Evolutionary conservation across 2,113 vertebrate genomes (phyloP).

Genomic region (Haplochromis burtoni): DNA sequence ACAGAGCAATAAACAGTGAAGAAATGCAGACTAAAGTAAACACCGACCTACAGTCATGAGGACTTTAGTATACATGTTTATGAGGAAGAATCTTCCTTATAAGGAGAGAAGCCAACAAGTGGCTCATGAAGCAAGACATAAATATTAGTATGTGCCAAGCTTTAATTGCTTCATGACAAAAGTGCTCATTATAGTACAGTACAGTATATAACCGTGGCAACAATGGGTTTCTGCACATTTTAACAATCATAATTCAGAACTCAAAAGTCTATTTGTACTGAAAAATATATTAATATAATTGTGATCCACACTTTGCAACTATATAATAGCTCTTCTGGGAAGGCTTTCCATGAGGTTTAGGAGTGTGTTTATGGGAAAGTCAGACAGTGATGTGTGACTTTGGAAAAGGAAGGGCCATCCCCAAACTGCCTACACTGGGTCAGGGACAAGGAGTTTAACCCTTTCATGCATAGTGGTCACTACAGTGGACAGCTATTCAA

Average conservation of each 20-base stretch:
- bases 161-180: background rate
- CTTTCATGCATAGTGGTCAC: background rate
- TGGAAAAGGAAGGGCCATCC: background rate
- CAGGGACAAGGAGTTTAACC: background rate
- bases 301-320: background rate
- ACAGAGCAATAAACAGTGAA: background rate
- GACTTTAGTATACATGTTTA: background rate
- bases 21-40: background rate
- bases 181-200: no score
- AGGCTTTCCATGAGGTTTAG: background rate
- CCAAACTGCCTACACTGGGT: background rate
- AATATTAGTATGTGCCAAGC: background rate
- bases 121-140: background rate
- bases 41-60: background rate
- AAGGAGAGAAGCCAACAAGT: background rate
- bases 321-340: background rate
- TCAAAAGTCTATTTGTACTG: background rate
- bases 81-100: background rate
- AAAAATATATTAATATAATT: background rate
- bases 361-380: background rate
- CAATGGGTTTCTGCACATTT: background rate
- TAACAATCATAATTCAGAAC: background rate
- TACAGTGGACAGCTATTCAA: background rate
- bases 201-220: background rate
- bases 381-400: background rate